Conservation (phyloP, 2,888 invertebrate species). For the Cyaniris semiargus region DNA sequence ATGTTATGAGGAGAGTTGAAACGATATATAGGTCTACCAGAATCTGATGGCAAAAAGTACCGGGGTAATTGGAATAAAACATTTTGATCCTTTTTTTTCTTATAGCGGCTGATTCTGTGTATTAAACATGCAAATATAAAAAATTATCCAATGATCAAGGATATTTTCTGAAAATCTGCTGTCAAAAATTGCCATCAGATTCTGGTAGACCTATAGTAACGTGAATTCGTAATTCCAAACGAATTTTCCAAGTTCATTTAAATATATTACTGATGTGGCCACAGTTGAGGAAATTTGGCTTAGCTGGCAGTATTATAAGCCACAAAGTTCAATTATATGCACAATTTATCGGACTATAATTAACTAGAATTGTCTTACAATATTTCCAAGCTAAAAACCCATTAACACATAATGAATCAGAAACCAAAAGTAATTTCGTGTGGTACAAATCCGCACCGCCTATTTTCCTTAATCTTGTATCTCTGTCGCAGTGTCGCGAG, state of each 20-base stretch:
- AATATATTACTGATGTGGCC: constrained; percentile 10
- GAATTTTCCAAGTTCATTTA: constrained; percentile 10
- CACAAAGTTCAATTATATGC: not conserved
- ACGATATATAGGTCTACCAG: too few species aligned
- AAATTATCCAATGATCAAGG: too few species aligned
- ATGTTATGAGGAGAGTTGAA: constrained; percentile 28
- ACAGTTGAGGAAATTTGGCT: not conserved
- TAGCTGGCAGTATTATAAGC: not conserved
- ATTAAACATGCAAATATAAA: too few species aligned
- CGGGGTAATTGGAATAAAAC: too few species aligned
- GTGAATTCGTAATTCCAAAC: constrained; percentile 19
- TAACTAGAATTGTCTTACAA: too few species aligned
- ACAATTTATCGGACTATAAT: not conserved
- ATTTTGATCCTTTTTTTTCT: too few species aligned
- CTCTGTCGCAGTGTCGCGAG: not conserved
- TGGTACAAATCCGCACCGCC: not conserved
- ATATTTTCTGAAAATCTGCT: too few species aligned
- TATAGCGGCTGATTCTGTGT: too few species aligned
- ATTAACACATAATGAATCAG: not conserved
- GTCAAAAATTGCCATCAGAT: too few species aligned
- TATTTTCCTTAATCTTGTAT: not conserved
- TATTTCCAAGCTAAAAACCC: not conserved
- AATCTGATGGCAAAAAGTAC: too few species aligned
- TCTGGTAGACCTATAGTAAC: too few species aligned
- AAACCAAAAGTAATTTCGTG: not conserved